Conservation (phyloP, 1,140 invertebrate species). For the Phthorimaea operculella region DNA sequence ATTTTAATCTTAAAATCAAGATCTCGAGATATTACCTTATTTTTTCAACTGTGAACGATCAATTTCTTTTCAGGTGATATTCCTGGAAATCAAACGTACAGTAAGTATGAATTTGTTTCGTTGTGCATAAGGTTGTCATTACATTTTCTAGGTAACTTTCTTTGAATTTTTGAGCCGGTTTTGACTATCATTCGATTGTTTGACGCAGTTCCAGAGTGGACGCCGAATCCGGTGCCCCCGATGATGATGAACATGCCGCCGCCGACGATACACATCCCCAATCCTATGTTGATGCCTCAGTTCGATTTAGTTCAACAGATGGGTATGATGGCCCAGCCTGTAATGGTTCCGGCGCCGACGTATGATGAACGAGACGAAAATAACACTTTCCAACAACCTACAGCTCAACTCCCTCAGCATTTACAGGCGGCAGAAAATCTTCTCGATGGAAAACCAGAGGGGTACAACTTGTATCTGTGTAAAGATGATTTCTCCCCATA, state of each 20-base stretch:
- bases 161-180: background rate
- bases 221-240: background rate
- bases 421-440: background rate
- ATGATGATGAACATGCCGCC: background rate
- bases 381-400: conserved; percentile 5
- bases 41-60: no score
- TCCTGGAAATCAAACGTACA: background rate
- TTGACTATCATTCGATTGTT: background rate
- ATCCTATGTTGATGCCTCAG: background rate
- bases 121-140: no score
- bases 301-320: background rate
- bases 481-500: conserved; percentile 47
- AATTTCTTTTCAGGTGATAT: background rate
- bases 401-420: background rate
- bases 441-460: background rate
- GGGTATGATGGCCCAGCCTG: conserved; percentile 1
- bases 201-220: conserved; percentile 24
- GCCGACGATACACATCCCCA: background rate
- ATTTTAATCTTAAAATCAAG: no score
- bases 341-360: conserved; percentile 14
- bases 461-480: conserved; percentile 42
- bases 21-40: no score
- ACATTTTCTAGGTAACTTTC: no score
- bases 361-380: conserved; percentile 7
- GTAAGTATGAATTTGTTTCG: background rate